phyloP scores from a whole-genome alignment of 1,140 invertebrate genomes.

The Parapsyche elsis region DNA sequence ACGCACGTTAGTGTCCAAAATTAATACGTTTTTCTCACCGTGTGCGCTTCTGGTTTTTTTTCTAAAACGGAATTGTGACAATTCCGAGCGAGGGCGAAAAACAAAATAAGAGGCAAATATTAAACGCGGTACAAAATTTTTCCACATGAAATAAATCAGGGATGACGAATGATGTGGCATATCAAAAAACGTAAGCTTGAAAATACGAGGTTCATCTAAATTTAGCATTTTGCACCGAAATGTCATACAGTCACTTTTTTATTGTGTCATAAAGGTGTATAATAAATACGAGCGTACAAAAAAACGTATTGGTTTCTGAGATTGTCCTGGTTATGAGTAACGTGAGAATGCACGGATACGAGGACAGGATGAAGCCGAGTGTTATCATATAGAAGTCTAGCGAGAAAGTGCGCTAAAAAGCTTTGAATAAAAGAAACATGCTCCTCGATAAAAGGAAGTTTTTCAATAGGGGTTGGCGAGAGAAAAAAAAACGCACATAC shows the following conservation, averaged over 20 bases:
- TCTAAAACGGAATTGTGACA: neutral
- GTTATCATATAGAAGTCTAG: constrained; percentile 41
- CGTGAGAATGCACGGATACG: neutral
- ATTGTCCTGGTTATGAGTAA: neutral
- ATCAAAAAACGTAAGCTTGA: neutral
- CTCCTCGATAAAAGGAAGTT: constrained; percentile 43
- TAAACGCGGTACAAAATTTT: neutral
- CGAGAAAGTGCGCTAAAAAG: constrained; percentile 38
- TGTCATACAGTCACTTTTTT: neutral
- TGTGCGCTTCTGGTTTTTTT: neutral
- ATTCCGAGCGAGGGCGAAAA: neutral
- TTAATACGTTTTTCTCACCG: constrained; percentile 19
- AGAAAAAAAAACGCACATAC: constrained; percentile 36
- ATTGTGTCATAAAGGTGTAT: neutral
- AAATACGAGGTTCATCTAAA: neutral
- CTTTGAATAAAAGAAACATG: constrained; percentile 54
- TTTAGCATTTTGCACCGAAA: neutral
- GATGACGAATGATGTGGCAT: constrained; percentile 5
- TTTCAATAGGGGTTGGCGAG: constrained; percentile 32
- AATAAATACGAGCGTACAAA: too few relatives aligned
- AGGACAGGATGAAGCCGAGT: neutral
- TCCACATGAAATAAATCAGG: constrained; percentile 19
- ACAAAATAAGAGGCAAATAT: neutral
- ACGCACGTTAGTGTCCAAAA: constrained; percentile 17
- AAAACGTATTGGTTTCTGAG: too few relatives aligned